A percentile compares a stretch with the other conserved stretches of the same genome.
Evolutionary conservation across 2,888 invertebrate species (phyloP).

Genomic region (Pimpla rufipes): DNA sequence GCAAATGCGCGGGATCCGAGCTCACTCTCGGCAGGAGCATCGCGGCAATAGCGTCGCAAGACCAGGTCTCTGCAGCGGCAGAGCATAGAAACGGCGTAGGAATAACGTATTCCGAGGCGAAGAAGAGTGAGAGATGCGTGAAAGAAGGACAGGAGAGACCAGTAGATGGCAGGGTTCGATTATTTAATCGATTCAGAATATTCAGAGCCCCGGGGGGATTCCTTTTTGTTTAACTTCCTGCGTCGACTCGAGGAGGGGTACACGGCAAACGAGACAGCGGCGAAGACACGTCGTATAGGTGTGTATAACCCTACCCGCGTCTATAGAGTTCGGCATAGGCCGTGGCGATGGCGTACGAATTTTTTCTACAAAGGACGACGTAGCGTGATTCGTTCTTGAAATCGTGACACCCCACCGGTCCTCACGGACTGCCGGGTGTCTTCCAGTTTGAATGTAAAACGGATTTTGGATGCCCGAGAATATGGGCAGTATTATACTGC

Average conservation of each 20-base stretch:
- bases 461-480: conserved; percentile 16
- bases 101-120: conserved; percentile 51
- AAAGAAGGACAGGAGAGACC: conserved; percentile 61
- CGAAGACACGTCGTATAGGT: conserved; percentile 31
- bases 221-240: conserved; percentile 85
- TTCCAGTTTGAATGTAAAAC: conserved; percentile 16
- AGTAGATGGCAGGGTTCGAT: conserved; percentile 84
- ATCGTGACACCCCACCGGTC: conserved; percentile 45
- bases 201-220: conserved; percentile 80
- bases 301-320: not conserved
- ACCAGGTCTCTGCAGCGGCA: too few relatives aligned
- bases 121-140: conserved; percentile 47
- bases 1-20: conserved; percentile 72
- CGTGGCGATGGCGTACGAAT: conserved; percentile 46
- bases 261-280: conserved; percentile 43
- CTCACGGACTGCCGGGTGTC: conserved; percentile 28
- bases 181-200: conserved; percentile 85
- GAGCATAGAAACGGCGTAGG: conserved; percentile 49
- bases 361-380: conserved; percentile 37
- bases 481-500: conserved; percentile 4
- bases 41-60: conserved; percentile 6
- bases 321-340: not conserved
- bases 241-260: conserved; percentile 74
- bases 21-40: conserved; percentile 13
- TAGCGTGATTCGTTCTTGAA: conserved; percentile 49